Conservation (phyloP, 1,140 invertebrate species). For the Drosophila ambigua region DNA sequence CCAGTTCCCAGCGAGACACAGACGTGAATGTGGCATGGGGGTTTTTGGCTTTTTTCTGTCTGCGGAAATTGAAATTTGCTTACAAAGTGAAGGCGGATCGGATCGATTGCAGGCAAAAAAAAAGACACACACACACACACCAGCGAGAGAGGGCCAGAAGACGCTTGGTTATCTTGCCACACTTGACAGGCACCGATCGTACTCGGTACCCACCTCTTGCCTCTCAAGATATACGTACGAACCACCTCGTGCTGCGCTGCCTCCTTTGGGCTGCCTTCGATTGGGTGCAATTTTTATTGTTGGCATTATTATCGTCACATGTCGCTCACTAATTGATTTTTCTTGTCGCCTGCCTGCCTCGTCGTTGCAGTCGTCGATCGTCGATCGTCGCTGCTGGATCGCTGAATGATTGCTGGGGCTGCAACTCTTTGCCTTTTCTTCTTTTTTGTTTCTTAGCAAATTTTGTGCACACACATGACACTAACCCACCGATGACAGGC, state of each 20-base stretch:
- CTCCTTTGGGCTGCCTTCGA: too few relatives aligned
- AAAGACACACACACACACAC: conserved; percentile 21
- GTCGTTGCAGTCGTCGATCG: conserved; percentile 49
- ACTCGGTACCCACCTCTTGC: conserved; percentile 6
- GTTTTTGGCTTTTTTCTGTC: conserved; percentile 9
- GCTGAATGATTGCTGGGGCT: conserved; percentile 66
- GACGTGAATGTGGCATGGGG: too few relatives aligned
- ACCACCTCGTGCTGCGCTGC: conserved; percentile 6
- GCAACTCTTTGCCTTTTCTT: conserved; percentile 41
- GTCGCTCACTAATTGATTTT: conserved; percentile 84
- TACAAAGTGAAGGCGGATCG: conserved; percentile 67
- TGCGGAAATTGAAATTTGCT: conserved; percentile 65
- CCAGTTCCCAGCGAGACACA: conserved; percentile 41
- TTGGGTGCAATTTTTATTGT: conserved; percentile 74
- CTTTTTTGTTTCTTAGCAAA: conserved; percentile 34
- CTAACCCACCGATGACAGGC: conserved; percentile 39
- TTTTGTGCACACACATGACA: conserved; percentile 72
- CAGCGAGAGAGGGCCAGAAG: conserved; percentile 21
- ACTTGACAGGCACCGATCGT: conserved; percentile 13
- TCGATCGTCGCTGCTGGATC: conserved; percentile 27
- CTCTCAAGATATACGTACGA: background rate
- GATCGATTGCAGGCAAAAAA: conserved; percentile 59
- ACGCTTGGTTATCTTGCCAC: conserved; percentile 37
- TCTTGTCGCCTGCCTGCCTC: conserved; percentile 82
- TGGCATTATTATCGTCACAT: conserved; percentile 83